Evolutionary conservation across 2,797 vertebrate species (phyloP), one percentile per base, ranked within the genome.

Genomic region (Pseudochromis fuscus): DNA sequence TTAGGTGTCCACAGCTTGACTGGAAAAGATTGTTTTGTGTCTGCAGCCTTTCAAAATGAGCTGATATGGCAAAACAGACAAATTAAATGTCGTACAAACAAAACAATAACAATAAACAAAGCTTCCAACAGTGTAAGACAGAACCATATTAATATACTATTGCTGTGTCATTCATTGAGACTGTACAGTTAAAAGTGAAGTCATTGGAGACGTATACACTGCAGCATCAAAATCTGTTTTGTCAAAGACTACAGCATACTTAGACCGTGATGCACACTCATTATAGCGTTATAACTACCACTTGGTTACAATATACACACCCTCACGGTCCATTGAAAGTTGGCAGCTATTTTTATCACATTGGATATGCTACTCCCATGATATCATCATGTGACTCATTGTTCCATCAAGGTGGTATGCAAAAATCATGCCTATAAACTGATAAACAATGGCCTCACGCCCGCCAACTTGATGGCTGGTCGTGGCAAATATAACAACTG

Each of bases 331-430:
- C 31, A 77, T 84, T 81, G 48, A 81, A 69, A 82, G 35, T 49
- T 67, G 52, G 65, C 69, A 71, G 79, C 86, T 90, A 84, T 89
- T 89, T 85, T 83, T 81, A 81, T 50, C 65, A 49, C 57, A 67
- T 57, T 75, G 65, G 65, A 74, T 78, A 25, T 76, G 53, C 81
- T 89, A 81, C 82, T 85, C 80, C 78, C 21, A 76, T 82, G 78
- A 82, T 81, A 77, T 71, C 65, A 80, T 79, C 85, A 88, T 81
- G 79, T 88, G 88, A 85, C 66, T 73, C 80, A 85, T 89, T 90
- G 82, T 90, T 90, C 85, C 88, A 77, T 83, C 72, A 52, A 27
- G 52, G 65, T 68, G 83, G 78, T 76, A 88, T 81, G 85, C 71
- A 64, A 79, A 88, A 85, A 75, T 57, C 68, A 81, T 40, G 30